Evolutionary conservation across 2,797 vertebrate genomes (phyloP), one percentile per base, ranked within the genome.

Genomic region (Pogoniulus pusillus): DNA sequence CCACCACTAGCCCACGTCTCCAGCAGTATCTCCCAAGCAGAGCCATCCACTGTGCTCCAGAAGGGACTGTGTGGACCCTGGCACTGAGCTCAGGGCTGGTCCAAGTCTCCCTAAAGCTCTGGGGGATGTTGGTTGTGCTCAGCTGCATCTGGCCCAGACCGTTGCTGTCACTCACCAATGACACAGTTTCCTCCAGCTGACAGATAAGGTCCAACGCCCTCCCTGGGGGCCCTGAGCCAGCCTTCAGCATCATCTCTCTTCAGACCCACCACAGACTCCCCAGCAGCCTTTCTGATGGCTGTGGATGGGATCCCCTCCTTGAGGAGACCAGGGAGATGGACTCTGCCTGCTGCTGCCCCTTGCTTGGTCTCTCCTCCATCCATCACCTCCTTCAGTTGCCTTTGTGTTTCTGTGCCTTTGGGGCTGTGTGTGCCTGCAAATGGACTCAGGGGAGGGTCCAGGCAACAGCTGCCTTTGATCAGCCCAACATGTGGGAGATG

Each of bases 391-490:
- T 69, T n/a, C 59, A 51, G 14, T 37, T 90, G 32, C 87, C 80
- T 93, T 91, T 85, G 47, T 66, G 47, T 91, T 86, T 76, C 88
- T 77, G 54, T 76, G 64, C 62, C 88, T 81, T 41, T 11, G 37
- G 29, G 26, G 35, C 20, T 20, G 64, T 15, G 10, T 20, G n/a
- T 18, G 51, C 29, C 86, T 37, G 82, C 65, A 69, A 82, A 78
- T 37, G 86, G 57, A 51, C 92, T 94, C 94, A 82, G 89, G 96
- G 96, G 94, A 96, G 93, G 96, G 96, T 82, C 95, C 57, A 6
- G 95, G 94, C 96, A 97, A 89, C 97, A 97, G 97, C 97, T 97
- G 97, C 97, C 97, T 98, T 97, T 97, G 97, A 98, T 98, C 97
- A 98, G 85, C 1, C 3, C 83, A 97, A 97, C 96, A 97, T 97